These are phyloP conservation scores for Zaprionus ghesquierei DNA, from an alignment of 1,140 invertebrate species.

Conservation along the genomic window DNA sequence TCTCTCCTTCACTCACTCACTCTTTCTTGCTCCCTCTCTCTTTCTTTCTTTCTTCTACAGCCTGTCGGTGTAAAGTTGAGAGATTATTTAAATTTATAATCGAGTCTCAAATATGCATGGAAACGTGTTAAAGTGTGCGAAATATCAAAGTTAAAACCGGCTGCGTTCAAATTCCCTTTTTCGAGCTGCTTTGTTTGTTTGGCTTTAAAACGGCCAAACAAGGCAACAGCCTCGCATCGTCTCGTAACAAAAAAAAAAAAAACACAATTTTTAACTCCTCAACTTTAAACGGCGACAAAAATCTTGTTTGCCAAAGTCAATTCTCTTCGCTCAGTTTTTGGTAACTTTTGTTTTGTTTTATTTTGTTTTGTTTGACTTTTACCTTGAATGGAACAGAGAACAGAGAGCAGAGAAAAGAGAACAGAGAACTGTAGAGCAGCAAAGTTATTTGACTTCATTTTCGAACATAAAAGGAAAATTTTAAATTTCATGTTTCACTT, in stretches of 20 bases:
- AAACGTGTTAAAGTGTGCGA: conserved; percentile 20
- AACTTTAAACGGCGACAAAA: not conserved
- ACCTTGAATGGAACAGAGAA: not conserved
- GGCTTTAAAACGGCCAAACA: not conserved
- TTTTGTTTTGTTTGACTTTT: not conserved
- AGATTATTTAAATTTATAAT: conserved; percentile 51
- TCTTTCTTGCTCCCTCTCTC: no score
- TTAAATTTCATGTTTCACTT: not conserved
- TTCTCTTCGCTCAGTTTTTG: not conserved
- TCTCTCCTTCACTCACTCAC: no score
- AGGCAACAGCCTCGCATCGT: not conserved
- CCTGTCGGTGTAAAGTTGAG: conserved; percentile 39
- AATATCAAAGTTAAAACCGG: conserved; percentile 20
- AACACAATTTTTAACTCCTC: not conserved
- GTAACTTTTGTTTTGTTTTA: not conserved
- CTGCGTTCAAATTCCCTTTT: not conserved
- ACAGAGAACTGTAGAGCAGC: no score
- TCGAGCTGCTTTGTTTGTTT: not conserved
- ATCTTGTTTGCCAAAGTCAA: not conserved
- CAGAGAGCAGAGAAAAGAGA: no score
- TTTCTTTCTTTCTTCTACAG: not conserved
- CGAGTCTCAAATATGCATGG: conserved; percentile 44
- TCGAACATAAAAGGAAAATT: not conserved
- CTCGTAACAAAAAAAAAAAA: no score
- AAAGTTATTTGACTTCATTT: not conserved